Base-by-base conservation (phyloP, 2,888 invertebrate genomes). In the Sympetrum striolatum region DNA sequence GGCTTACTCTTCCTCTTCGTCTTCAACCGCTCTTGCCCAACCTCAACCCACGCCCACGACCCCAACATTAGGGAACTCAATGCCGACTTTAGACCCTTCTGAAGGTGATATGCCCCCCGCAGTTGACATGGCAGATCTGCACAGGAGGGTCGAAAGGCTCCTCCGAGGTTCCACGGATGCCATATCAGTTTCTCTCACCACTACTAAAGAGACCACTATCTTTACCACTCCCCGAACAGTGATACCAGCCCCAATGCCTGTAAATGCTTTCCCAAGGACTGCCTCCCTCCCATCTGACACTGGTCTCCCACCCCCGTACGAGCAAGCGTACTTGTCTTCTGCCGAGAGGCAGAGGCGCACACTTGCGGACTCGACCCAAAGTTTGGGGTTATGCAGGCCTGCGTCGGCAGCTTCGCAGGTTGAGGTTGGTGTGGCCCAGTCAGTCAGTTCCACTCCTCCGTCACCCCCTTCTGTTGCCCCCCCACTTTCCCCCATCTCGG, bases 61-160 rank as follows among this genome's bases (percentile, higher is more conserved):
- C 12, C 86, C 86, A 31, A 58, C 58, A 58, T 60, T 86, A 22
- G 86, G 86, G 2, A 86, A 86, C 60, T 86, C 86, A 15, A 86
- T 64, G 60, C 37, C 64, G 2, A 60, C 86, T 37, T 39, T 86
- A 22, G 86, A 86, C 12, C 60, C 60, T 31, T 60, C 86, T 18
- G 86, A 86, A 12, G 64, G 64, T 5, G 86, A 86, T 22, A 18
- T 86, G 12, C 86, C 86, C 10, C 86, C 86, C n/a, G 93, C 95
- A 93, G 96, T 98, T 90, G 98, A 98, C 94, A 98, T 98, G 96
- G 96, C 96, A 35, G 98, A 99, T 94, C 95, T 99, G 90, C 98
- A 98, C 93, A 95, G 97, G 92, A 95, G 98, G 92, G 97, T 98
- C 90, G 97, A 97, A 93, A 96, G 96, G 90, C 93, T 95, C 64